Percentiles rank a stretch among this genome's conserved stretches.
phyloP scores from a whole-genome alignment of 2,113 vertebrate species.

The Seriola rivoliana region DNA sequence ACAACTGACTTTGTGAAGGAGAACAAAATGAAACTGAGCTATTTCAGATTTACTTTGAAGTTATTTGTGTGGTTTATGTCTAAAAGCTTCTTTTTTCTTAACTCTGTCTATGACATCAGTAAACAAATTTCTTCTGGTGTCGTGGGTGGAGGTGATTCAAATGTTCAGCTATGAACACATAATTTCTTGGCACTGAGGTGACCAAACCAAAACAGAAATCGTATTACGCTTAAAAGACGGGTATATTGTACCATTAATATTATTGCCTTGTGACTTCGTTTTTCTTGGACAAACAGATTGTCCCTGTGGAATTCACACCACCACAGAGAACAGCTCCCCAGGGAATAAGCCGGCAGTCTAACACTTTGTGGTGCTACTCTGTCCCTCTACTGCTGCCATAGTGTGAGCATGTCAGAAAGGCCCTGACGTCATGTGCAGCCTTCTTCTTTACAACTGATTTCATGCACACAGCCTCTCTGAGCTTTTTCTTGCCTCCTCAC shows the following conservation, averaged over 20 bases:
- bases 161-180: neutral
- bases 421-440: conserved; percentile 2
- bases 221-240: neutral
- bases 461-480: conserved; percentile 10
- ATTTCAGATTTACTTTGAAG: neutral
- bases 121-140: neutral
- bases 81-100: no score
- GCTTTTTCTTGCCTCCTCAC: neutral
- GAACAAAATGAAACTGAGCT: no score
- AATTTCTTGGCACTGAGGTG: neutral
- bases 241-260: no score
- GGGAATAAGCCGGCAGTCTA: conserved; percentile 19
- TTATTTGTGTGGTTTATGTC: no score
- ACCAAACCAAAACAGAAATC: neutral
- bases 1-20: no score
- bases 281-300: conserved; percentile 5
- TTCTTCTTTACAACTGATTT: conserved; percentile 34
- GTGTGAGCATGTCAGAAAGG: conserved; percentile 58
- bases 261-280: no score
- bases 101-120: neutral
- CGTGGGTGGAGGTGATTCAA: neutral
- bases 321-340: conserved; percentile 11
- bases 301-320: conserved; percentile 39
- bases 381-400: conserved; percentile 53
- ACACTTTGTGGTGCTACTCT: conserved; percentile 56